Conservation (phyloP, 2,888 invertebrate genomes). For the Dorcus hopei region DNA sequence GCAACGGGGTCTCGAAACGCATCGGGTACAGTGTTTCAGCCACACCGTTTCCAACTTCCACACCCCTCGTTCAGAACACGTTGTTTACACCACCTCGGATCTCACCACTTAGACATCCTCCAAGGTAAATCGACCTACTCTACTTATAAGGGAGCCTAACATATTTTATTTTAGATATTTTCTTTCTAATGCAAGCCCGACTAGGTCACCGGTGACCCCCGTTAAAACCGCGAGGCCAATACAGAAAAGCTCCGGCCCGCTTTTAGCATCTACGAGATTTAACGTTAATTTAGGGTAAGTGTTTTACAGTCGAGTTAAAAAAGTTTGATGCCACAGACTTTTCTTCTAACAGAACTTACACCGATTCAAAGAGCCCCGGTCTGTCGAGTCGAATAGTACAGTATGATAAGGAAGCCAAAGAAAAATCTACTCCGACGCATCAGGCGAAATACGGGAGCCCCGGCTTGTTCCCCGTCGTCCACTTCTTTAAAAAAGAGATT, state of each 20-base stretch:
- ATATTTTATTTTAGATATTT: conserved; percentile 10
- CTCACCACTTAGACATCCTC: conserved; percentile 11
- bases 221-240: conserved; percentile 29
- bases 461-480: conserved; percentile 52
- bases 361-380: conserved; percentile 55
- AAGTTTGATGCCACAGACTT: too few relatives aligned
- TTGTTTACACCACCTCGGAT: conserved; percentile 8
- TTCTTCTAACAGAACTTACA: conserved; percentile 39
- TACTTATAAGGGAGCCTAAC: neutral
- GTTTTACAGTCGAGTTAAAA: neutral
- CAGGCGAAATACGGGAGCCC: conserved; percentile 48
- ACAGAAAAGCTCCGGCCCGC: conserved; percentile 47
- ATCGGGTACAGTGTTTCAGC: conserved; percentile 11
- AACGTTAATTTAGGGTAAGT: conserved; percentile 51
- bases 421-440: conserved; percentile 34
- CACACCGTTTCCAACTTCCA: conserved; percentile 9
- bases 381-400: conserved; percentile 51
- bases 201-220: neutral
- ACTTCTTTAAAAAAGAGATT: conserved; percentile 49
- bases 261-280: conserved; percentile 49
- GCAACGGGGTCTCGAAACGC: neutral
- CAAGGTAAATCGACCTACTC: conserved; percentile 5
- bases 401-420: conserved; percentile 47
- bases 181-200: conserved; percentile 5
- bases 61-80: conserved; percentile 5